phyloP scores from a whole-genome alignment of 2,888 invertebrate species.

The Punctoribates punctum region DNA sequence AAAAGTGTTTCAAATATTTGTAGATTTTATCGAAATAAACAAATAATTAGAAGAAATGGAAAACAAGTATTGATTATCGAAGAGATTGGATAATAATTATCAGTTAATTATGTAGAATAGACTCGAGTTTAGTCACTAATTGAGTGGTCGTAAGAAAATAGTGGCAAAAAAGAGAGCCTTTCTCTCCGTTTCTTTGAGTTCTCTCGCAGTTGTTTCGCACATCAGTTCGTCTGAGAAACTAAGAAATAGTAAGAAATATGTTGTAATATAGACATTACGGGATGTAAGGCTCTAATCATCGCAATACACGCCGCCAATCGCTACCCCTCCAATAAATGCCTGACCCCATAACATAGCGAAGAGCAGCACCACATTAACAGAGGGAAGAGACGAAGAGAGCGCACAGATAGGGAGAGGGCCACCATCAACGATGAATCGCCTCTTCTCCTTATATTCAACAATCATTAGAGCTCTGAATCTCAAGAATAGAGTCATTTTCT shows the following conservation, averaged over 20 bases:
- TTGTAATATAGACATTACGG: slow-evolving; percentile 29
- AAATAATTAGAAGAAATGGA: too few species aligned
- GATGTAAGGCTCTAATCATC: slow-evolving; percentile 27
- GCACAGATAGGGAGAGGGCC: background rate
- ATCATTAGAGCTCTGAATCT: slow-evolving; percentile 1
- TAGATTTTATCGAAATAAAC: too few species aligned
- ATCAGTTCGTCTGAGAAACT: background rate
- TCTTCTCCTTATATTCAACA: background rate
- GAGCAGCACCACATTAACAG: background rate
- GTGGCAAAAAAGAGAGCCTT: background rate
- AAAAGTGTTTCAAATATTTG: too few species aligned
- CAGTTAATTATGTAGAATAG: too few species aligned
- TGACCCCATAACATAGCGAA: slow-evolving; percentile 1
- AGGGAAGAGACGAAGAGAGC: background rate
- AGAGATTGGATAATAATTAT: too few species aligned
- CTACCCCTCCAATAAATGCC: slow-evolving; percentile 14
- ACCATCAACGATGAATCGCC: background rate
- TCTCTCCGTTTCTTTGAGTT: too few species aligned
- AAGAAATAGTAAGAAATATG: background rate
- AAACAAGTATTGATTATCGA: too few species aligned
- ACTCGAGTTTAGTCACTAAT: background rate
- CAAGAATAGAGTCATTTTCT: slow-evolving; percentile 14
- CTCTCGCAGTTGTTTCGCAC: slow-evolving; percentile 7
- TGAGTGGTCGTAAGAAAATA: background rate
- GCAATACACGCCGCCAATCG: slow-evolving; percentile 2